Percentiles rank a stretch among this genome's conserved stretches.
Evolutionary conservation across 2,113 vertebrate species (phyloP).

Genomic region (Panthera leo): DNA sequence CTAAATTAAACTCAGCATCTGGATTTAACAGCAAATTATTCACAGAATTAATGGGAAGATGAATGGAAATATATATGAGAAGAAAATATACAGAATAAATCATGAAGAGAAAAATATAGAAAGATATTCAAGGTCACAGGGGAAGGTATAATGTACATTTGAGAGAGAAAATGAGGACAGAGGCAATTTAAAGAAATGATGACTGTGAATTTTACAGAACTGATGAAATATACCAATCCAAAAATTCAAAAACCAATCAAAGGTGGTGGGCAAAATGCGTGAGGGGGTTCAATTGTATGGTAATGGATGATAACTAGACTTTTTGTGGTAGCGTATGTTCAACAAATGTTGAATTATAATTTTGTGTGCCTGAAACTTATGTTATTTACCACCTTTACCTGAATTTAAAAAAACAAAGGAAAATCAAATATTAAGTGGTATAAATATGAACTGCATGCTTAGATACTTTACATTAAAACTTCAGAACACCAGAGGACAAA

Average conservation of each 20-base stretch:
- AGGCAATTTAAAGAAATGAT: neutral
- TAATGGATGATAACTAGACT: neutral
- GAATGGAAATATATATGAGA: neutral
- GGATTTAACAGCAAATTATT: neutral
- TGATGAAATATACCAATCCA: neutral
- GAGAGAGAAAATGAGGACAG: neutral
- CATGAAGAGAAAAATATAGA: neutral
- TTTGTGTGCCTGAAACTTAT: neutral
- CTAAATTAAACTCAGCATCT: neutral
- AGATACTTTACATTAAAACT: neutral
- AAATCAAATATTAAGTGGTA: neutral
- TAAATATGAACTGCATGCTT: neutral
- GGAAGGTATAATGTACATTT: neutral
- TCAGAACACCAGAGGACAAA: neutral
- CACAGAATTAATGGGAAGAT: neutral
- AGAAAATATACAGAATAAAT: neutral
- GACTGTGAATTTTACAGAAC: slow-evolving; percentile 3
- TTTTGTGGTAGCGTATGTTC: neutral
- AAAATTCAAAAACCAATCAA: neutral
- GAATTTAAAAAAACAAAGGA: neutral
- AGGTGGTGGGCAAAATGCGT: neutral
- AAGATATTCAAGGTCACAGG: neutral
- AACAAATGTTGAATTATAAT: neutral
- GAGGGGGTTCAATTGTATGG: neutral
- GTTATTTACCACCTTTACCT: neutral